Percentiles rank a stretch among this genome's conserved stretches.
Evolutionary conservation across 2,888 invertebrate genomes (phyloP).

Genomic region (Aquatica leii): DNA sequence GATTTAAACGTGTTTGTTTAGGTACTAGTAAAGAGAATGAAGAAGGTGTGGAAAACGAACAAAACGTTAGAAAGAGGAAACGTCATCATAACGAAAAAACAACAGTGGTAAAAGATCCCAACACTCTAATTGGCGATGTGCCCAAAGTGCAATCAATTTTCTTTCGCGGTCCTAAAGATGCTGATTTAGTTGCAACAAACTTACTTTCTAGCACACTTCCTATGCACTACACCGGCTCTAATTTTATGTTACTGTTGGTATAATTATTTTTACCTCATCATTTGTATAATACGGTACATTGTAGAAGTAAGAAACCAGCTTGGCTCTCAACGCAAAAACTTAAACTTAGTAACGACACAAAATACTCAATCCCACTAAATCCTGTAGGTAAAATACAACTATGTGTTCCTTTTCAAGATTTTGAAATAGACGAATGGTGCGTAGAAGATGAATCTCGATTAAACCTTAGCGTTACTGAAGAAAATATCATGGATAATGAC

Average conservation of each 20-base stretch:
- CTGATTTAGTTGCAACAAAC: conserved; percentile 47
- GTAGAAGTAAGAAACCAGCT: too few relatives aligned
- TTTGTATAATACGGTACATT: conserved; percentile 37
- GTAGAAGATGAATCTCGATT: conserved; percentile 45
- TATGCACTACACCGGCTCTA: conserved; percentile 41
- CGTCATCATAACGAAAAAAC: conserved; percentile 37
- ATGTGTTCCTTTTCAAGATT: conserved; percentile 67
- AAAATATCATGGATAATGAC: not conserved
- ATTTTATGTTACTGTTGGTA: conserved; percentile 45
- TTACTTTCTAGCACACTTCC: conserved; percentile 46
- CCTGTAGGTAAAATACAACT: conserved; percentile 60
- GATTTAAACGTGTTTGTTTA: too few relatives aligned
- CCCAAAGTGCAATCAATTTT: conserved; percentile 46
- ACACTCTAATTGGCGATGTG: conserved; percentile 40
- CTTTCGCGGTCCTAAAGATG: conserved; percentile 47
- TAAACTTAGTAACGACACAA: too few relatives aligned
- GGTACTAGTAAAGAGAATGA: too few relatives aligned
- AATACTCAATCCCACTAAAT: conserved; percentile 38
- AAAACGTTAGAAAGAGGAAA: conserved; percentile 39
- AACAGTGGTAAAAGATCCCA: conserved; percentile 44
- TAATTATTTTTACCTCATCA: not conserved
- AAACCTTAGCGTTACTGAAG: not conserved
- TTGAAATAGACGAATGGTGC: conserved; percentile 49
- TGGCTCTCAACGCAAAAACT: too few relatives aligned
- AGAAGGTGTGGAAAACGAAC: conserved; percentile 33